Percentiles rank a stretch among this genome's conserved stretches.
Conservation (phyloP, 2,888 invertebrate genomes). For the Acleris literana region DNA sequence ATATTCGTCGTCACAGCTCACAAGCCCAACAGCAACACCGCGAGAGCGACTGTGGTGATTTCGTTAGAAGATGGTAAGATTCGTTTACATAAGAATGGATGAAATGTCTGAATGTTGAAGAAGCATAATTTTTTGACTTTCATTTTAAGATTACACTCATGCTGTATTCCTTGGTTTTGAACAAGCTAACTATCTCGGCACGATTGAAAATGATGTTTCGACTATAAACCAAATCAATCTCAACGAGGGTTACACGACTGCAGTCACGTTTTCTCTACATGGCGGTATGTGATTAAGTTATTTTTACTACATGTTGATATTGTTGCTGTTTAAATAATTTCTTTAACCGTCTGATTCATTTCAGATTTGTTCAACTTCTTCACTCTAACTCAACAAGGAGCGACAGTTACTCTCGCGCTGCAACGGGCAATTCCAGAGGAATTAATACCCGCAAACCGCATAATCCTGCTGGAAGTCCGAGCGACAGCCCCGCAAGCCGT, state of each 20-base stretch:
- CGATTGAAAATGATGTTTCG: conserved; percentile 30
- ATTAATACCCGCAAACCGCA: conserved; percentile 42
- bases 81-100: neutral
- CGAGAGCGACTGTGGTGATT: conserved; percentile 45
- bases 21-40: conserved; percentile 29
- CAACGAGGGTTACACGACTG: conserved; percentile 36
- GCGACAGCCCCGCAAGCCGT: conserved; percentile 47
- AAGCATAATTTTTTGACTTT: neutral
- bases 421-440: conserved; percentile 42
- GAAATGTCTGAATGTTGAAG: neutral
- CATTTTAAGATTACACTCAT: conserved; percentile 14
- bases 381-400: conserved; percentile 23
- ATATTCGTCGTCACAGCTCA: conserved; percentile 41
- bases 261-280: conserved; percentile 43
- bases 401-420: conserved; percentile 42
- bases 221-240: conserved; percentile 37
- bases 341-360: neutral
- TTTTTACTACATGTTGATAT: no score
- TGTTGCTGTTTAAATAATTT: neutral
- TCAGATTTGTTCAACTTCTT: conserved; percentile 42
- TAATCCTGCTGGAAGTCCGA: conserved; percentile 48
- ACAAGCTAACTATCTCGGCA: conserved; percentile 40
- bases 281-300: conserved; percentile 45
- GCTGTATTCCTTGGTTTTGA: conserved; percentile 41
- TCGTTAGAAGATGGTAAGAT: conserved; percentile 33